Evolutionary conservation across 2,113 vertebrate species (phyloP), one percentile per base, ranked within the genome.

Genomic region (Colius striatus): DNA sequence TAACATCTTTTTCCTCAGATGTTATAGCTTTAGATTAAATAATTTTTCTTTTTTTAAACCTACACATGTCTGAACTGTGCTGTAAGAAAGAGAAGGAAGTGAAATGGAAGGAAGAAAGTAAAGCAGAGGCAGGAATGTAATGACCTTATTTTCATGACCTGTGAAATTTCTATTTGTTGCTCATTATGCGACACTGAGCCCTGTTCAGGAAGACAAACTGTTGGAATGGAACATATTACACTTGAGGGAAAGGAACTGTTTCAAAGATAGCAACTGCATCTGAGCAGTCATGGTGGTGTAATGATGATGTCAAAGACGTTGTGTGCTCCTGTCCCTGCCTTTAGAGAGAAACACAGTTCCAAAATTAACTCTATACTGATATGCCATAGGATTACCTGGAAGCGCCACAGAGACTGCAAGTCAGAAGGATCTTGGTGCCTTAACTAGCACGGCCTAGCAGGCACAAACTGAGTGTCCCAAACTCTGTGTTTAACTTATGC

Each of bases 141-240:
- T 29, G 6, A 91, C 50, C 7, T 20, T 74, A 41, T 91, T 79
- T 82, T 27, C 47, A 72, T 29, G 14, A 65, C 41, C 54, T 85
- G 85, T 88, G 65, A 23, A 89, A 84, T 94, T 94, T 92, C 32
- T 85, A 36, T 30, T 92, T 87, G 74, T 5, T 79, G 87, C 88
- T 65, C 54, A 62, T 84, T 91, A 77, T 61, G 66, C 34, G 79
- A 36, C 32, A 54, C 38, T 82, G 45, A 80, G 70, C 17, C 17
- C 55, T 88, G 62, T 51, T 36, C 48, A 87, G 55, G 72, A 87
- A 79, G 66, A 82, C 66, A 89, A 92, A 87, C 21, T 53, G 9
- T 7, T 92, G 43, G 57, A 84, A 58, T 58, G 23, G 45, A 76
- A 84, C 25, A 48, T 84, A 72, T 38, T 81, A 85, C 36, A 54